Evolutionary conservation across 2,888 invertebrate species (phyloP), one percentile per base, ranked within the genome.

Genomic region (Drosophila greeni): DNA sequence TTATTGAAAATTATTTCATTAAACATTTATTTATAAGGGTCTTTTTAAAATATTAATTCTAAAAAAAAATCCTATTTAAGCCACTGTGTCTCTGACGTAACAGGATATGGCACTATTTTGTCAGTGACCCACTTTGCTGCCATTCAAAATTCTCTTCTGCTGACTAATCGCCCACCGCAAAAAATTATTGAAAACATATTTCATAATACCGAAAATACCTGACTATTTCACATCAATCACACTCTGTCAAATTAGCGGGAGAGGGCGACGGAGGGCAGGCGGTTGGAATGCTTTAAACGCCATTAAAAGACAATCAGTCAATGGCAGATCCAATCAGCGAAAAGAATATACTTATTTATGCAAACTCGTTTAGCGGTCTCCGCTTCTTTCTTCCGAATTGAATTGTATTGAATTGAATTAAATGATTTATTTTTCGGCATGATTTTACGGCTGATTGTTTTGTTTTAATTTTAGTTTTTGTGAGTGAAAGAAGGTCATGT

Each of bases 241-340:
- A 59, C 23, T 58, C 57, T 82, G 80, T 57, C 78, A 74, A 72
- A 74, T 76, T 76, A 79, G 76, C 68, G 64, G 59, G 42, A 24
- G 64, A 16, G 42, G 40, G 18, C 42, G 40, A 42, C 2, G 55
- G 48, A 52, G 69, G 37, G 48, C 34, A 55, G 59, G 37, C 45
- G n/a, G 48, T 68, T 51, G 42, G 66, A 70, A 68, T 43, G 64
- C 66, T 42, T 64, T 52, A 66, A 72, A 68, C 70, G 60, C 66
- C 70, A 83, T 76, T 82, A 78, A 76, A 76, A 76, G 26, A 52
- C 76, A 71, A 81, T 79, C 73, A 67, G 60, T 76, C 84, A 81
- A 76, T 79, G 80, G 76, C 84, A 75, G 68, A 72, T 68, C 77
- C 66, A 77, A 82, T 76, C 81, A 67, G 71, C 68, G 54, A 51